Evolutionary conservation across 2,113 vertebrate species (phyloP), one percentile per base, ranked within the genome.

Genomic region (Trichomycterus rosablanca): DNA sequence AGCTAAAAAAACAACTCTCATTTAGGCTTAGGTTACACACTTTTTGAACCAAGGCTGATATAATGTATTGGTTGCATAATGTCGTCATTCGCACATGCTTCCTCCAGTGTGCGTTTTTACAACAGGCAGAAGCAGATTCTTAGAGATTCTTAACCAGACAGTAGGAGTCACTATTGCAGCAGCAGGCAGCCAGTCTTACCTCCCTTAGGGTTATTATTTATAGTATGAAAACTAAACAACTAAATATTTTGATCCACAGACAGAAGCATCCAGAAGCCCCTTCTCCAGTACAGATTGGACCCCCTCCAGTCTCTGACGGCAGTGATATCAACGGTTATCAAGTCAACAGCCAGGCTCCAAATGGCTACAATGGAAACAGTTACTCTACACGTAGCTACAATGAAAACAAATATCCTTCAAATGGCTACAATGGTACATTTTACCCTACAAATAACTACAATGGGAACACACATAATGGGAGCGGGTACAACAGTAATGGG

Each of bases 401-500:
- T 14, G 54, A 32, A 9, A 46, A 46, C 2, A 22, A 11, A 16
- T 59, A 51, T 56, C 65, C 3, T 2, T 22, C 51, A 35, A 76
- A 64, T 11, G 61, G 66, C 1, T 81, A 79, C 65, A 59, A 48
- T 12, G 40, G 28, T n/a, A 18, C 16, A 4, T 11, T 2, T 26
- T 50, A 48, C 60, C 66, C 4, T 2, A 19, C 51, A 1, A 77
- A 80, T 0, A 70, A 64, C 7, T 71, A 76, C 42, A 74, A 76
- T 73, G 84, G 43, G 30, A 49, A 30, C 22, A 22, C 5, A 45
- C 49, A 62, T 8, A 49, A 76, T 0, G 84, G 32, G 24, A 80
- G 74, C 32, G 45, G 64, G 54, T 78, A 60, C 67, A 73, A 74
- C 10, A 74, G 72, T 15, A 84, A 83, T n/a, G 78, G 73, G 20